phyloP scores from a whole-genome alignment of 2,113 vertebrate species.

The Cygnus buccinator region DNA sequence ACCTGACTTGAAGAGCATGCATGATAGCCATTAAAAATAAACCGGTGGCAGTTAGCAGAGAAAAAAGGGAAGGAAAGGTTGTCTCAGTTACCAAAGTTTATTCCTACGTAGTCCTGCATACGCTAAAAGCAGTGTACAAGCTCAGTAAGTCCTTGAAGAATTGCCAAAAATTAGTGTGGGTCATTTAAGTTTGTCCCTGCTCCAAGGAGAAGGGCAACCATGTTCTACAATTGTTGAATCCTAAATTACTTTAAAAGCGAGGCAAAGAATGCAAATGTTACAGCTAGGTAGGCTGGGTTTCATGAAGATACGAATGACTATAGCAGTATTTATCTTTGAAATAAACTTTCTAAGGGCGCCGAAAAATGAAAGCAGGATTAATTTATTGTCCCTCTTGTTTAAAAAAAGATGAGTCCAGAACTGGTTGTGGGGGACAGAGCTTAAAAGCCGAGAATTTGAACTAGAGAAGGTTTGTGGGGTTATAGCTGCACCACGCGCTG shows the following conservation, averaged over 20 bases:
- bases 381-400: not conserved
- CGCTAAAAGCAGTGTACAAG: not conserved
- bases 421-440: not conserved
- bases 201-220: not conserved
- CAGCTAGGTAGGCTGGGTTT: not conserved
- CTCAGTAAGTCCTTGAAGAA: not conserved
- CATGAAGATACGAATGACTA: not conserved
- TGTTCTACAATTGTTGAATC: not conserved
- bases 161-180: not conserved
- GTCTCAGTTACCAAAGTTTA: not conserved
- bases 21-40: not conserved
- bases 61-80: not conserved
- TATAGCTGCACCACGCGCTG: not conserved
- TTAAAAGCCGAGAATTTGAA: not conserved
- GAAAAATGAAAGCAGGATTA: constrained; percentile 1
- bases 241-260: not conserved
- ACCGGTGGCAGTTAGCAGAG: not conserved
- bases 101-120: not conserved
- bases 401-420: not conserved
- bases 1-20: not conserved
- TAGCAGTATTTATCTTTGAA: not conserved
- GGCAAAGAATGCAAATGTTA: not conserved
- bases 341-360: not conserved
- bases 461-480: not conserved
- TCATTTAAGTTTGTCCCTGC: not conserved